These are phyloP conservation scores for Eucera pruinosa DNA, from an alignment of 2,888 invertebrate species.

Conservation along the genomic window DNA sequence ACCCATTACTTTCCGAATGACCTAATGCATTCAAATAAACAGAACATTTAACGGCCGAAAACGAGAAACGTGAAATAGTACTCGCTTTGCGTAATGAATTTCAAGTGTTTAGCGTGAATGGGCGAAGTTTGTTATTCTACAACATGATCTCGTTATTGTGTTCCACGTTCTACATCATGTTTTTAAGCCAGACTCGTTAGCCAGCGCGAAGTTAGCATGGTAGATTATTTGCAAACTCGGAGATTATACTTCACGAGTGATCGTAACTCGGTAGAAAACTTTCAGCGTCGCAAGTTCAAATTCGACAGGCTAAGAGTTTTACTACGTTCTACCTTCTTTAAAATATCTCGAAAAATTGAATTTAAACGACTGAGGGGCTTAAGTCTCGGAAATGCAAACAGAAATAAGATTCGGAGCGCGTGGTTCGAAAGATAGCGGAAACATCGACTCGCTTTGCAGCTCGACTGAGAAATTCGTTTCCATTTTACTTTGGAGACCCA, in stretches of 20 bases:
- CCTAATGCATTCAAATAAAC: background rate
- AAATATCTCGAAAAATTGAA: conserved; percentile 11
- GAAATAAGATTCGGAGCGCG: background rate
- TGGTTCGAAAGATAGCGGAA: background rate
- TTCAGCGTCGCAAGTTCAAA: background rate
- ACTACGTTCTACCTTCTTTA: background rate
- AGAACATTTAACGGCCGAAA: too few relatives aligned
- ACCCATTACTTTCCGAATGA: too few relatives aligned
- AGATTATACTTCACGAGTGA: background rate
- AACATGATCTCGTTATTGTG: background rate
- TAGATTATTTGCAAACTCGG: background rate
- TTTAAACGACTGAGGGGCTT: conserved; percentile 3
- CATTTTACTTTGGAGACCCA: background rate
- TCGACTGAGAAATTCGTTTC: background rate
- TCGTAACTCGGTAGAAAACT: background rate
- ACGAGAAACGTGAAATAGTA: too few relatives aligned
- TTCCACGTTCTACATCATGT: background rate
- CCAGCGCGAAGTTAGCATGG: background rate
- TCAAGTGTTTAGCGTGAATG: background rate
- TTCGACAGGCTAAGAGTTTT: background rate
- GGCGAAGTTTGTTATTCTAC: conserved; percentile 6
- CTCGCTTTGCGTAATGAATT: background rate
- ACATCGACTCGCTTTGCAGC: background rate
- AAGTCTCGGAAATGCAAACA: background rate
- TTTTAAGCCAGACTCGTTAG: conserved; percentile 2